Conservation (phyloP, 2,113 vertebrate genomes). For the Hemicordylus capensis region DNA sequence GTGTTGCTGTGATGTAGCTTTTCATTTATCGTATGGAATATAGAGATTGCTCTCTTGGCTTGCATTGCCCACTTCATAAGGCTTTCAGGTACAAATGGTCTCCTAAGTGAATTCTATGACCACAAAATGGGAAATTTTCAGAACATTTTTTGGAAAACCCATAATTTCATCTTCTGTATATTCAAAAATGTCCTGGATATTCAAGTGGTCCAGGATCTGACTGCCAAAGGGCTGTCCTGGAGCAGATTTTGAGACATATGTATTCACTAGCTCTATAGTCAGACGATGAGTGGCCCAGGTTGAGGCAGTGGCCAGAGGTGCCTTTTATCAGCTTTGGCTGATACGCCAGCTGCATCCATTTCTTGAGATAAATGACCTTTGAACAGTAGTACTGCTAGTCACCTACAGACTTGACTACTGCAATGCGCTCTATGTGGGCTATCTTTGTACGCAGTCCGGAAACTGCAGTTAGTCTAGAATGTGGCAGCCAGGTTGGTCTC, state of each 20-base stretch:
- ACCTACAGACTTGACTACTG: too few relatives aligned
- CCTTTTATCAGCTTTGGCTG: too few relatives aligned
- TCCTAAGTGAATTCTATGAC: background rate
- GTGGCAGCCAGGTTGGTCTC: too few relatives aligned
- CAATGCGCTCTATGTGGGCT: too few relatives aligned
- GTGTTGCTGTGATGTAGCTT: background rate
- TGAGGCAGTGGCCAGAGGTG: too few relatives aligned
- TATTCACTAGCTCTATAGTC: background rate
- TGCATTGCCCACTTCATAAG: background rate
- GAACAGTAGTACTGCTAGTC: too few relatives aligned
- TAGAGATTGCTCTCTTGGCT: background rate
- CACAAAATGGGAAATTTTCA: background rate
- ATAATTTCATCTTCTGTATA: background rate
- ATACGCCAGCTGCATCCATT: too few relatives aligned
- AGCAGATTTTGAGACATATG: background rate
- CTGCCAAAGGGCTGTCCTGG: background rate
- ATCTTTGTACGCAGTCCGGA: too few relatives aligned
- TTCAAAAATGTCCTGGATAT: background rate
- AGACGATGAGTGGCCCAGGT: too few relatives aligned
- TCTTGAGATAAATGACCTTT: too few relatives aligned
- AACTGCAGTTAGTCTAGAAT: too few relatives aligned
- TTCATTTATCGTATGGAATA: background rate
- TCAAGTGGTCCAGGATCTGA: background rate
- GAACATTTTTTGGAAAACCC: background rate
- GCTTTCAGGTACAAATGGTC: background rate